Conservation (phyloP, 2,113 vertebrate genomes). For the Phasianus colchicus region DNA sequence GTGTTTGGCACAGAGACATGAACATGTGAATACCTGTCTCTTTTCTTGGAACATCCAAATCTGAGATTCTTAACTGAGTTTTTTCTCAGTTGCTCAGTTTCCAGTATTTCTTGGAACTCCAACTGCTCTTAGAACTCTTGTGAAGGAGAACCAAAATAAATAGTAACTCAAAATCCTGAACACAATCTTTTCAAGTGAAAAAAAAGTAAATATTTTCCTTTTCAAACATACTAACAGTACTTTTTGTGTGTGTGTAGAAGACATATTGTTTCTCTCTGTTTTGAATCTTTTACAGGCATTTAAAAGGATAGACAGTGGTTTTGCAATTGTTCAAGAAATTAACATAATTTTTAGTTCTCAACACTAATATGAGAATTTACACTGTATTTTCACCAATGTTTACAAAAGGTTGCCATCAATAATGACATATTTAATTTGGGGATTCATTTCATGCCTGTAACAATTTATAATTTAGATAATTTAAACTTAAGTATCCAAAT, state of each 20-base stretch:
- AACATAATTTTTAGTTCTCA: not conserved
- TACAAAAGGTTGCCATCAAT: not conserved
- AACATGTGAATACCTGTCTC: accelerated
- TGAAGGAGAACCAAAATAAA: not conserved
- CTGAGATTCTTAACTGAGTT: not conserved
- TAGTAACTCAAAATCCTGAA: not conserved
- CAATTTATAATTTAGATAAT: not conserved
- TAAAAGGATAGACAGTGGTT: not conserved
- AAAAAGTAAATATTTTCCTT: not conserved
- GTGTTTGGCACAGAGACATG: not conserved
- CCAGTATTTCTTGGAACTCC: not conserved
- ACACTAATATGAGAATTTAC: not conserved
- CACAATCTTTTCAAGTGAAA: not conserved
- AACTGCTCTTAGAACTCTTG: not conserved
- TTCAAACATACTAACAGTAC: not conserved
- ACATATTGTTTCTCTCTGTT: not conserved
- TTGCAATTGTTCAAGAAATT: not conserved
- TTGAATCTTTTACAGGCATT: not conserved
- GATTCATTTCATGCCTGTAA: not conserved
- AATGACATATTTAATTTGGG: not conserved
- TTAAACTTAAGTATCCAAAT: not conserved
- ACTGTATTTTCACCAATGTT: not conserved
- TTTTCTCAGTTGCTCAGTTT: not conserved
- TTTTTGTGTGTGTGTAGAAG: not conserved
- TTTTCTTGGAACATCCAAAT: not conserved